These are phyloP conservation scores for Pseudorhombus dupliciocellatus DNA, from an alignment of 2,113 vertebrate species.

Conservation along the genomic window DNA sequence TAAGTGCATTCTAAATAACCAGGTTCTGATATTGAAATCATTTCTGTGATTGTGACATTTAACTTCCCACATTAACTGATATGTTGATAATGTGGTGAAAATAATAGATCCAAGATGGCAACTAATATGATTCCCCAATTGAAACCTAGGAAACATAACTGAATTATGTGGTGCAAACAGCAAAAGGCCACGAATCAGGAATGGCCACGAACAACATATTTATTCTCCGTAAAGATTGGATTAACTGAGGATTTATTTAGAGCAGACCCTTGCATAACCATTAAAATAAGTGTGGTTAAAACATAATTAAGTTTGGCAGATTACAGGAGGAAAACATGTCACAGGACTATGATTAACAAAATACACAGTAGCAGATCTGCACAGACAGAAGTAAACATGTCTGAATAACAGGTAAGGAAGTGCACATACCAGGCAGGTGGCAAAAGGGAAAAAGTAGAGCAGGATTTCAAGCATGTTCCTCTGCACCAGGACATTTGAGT, in stretches of 20 bases:
- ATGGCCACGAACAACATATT: not conserved
- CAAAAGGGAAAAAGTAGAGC: slow-evolving; percentile 94
- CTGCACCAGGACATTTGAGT: slow-evolving; percentile 94
- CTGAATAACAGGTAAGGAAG: not conserved
- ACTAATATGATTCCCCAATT: not conserved
- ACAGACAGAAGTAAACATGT: not conserved
- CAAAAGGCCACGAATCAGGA: not conserved
- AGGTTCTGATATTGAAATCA: too few species aligned
- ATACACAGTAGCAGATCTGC: not conserved
- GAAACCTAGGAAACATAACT: not conserved
- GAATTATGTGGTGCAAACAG: not conserved
- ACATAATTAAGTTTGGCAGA: not conserved
- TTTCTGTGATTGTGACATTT: not conserved
- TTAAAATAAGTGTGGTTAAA: not conserved
- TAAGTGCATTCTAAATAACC: too few species aligned
- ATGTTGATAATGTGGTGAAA: not conserved
- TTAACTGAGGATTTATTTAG: not conserved
- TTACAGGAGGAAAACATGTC: not conserved
- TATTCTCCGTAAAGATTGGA: not conserved
- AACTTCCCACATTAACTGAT: not conserved
- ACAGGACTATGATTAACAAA: not conserved
- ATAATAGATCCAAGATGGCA: not conserved
- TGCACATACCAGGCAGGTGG: slow-evolving; percentile 86
- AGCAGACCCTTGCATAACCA: not conserved
- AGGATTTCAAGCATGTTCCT: slow-evolving; percentile 94